phyloP scores from a whole-genome alignment of 2,888 invertebrate genomes.

The Argyresthia goedartella region DNA sequence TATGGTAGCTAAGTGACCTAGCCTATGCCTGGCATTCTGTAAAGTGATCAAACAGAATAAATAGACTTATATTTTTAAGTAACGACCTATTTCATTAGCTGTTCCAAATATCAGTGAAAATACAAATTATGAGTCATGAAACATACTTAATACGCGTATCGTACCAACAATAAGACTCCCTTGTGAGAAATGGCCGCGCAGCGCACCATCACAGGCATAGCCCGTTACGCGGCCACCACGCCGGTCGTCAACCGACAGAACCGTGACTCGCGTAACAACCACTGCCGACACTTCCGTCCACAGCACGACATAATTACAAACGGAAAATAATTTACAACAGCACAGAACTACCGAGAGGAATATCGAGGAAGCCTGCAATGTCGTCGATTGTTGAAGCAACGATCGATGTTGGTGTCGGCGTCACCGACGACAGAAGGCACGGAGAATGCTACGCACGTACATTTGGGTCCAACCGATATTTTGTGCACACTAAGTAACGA shows the following conservation, averaged over 20 bases:
- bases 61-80: too few relatives aligned
- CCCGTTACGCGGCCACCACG: slow-evolving; percentile 45
- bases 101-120: too few relatives aligned
- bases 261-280: slow-evolving; percentile 60
- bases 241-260: slow-evolving; percentile 45
- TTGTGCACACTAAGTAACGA: slow-evolving; percentile 60
- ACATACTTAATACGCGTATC: too few relatives aligned
- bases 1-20: too few relatives aligned
- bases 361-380: slow-evolving; percentile 19
- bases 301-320: slow-evolving; percentile 57
- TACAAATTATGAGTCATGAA: too few relatives aligned
- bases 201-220: slow-evolving; percentile 39
- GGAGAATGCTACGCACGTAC: slow-evolving; percentile 47
- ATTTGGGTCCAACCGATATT: slow-evolving; percentile 53
- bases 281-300: slow-evolving; percentile 54
- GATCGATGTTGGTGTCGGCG: slow-evolving; percentile 6
- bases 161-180: slow-evolving; percentile 23
- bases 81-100: too few relatives aligned
- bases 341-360: slow-evolving; percentile 24
- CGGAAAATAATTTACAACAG: slow-evolving; percentile 61
- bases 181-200: slow-evolving; percentile 43
- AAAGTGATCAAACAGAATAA: too few relatives aligned
- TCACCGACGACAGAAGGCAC: neutral
- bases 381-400: slow-evolving; percentile 11
- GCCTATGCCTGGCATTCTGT: too few relatives aligned